Evolutionary conservation across 2,113 vertebrate genomes (phyloP), one percentile per base, ranked within the genome.

Genomic region (Ciconia boyciana): DNA sequence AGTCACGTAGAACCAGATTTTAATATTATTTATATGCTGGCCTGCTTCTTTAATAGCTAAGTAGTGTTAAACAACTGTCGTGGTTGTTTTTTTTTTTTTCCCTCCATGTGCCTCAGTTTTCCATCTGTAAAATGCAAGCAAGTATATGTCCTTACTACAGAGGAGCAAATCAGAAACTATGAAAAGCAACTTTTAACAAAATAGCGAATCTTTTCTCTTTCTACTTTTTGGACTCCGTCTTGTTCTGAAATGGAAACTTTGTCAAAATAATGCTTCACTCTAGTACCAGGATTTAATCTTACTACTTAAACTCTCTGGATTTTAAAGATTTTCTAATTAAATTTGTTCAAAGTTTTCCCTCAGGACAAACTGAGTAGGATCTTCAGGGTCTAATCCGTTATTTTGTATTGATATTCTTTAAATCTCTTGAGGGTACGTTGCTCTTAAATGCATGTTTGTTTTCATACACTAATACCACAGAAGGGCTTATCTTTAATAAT

Each of bases 291-390:
- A 65, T 83, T 89, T 91, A 83, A 95, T 88, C 52, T 75, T 74
- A 83, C 91, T 95, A 48, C 29, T 94, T 81, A 75, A 87, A 85
- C n/a, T 74, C 43, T 90, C n/a, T 62, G 76, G 57, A 83, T 91
- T 96, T 96, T 81, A 74, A 62, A 84, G 76, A 83, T 14, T 93
- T 96, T 87, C 60, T 88, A 72, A 94, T 91, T 72, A 84, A 95
- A 92, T 84, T 65, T 89, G 13, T 86, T 91, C 51, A 41, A 46
- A 80, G 55, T 88, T 96, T 96, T 83, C n/a, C 64, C 55, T 85
- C 18, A 29, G 81, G 78, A 78, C 54, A 97, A 89, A 76, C 34
- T 68, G 43, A 84, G 58, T 78, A 86, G 74, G 48, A 66, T 94
- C 68, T 93, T 94, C 77, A 83, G 58, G 25, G 25, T 83, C 82